Percentiles rank a stretch among this genome's conserved stretches.
These are phyloP conservation scores for Uria lomvia DNA, from an alignment of 2,113 vertebrate genomes.

Conservation along the genomic window DNA sequence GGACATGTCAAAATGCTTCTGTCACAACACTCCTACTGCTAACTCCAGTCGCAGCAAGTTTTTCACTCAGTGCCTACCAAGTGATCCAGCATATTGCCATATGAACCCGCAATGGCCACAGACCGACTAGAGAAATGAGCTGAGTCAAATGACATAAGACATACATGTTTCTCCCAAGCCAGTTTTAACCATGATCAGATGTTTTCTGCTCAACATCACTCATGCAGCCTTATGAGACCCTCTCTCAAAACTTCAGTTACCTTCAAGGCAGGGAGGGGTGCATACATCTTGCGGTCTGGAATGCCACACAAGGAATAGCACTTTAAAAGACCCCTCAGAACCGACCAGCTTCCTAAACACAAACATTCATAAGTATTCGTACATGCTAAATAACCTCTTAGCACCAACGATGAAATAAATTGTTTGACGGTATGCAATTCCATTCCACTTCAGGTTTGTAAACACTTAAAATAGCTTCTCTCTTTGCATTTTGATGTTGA, in stretches of 20 bases:
- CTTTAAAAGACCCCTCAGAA: not conserved
- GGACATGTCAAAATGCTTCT: not conserved
- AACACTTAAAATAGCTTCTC: not conserved
- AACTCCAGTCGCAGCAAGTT: not conserved
- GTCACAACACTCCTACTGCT: not conserved
- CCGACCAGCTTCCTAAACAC: not conserved
- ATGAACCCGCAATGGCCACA: not conserved
- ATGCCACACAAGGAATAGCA: not conserved
- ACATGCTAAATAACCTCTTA: not conserved
- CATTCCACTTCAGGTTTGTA: not conserved
- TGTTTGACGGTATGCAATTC: not conserved
- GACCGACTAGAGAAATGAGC: not conserved
- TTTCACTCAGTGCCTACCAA: not conserved
- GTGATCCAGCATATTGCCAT: not conserved
- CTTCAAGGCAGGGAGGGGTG: not conserved
- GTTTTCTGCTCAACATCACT: not conserved
- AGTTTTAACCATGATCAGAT: not conserved
- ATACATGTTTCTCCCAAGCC: not conserved
- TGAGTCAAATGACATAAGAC: not conserved
- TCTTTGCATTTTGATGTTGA: not conserved
- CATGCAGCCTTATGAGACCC: not conserved
- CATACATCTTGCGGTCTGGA: not conserved
- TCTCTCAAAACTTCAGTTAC: not conserved
- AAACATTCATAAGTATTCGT: not conserved
- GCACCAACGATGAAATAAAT: not conserved